These are phyloP conservation scores for Ferrisia virgata DNA, from an alignment of 2,888 invertebrate genomes.

Conservation along the genomic window DNA sequence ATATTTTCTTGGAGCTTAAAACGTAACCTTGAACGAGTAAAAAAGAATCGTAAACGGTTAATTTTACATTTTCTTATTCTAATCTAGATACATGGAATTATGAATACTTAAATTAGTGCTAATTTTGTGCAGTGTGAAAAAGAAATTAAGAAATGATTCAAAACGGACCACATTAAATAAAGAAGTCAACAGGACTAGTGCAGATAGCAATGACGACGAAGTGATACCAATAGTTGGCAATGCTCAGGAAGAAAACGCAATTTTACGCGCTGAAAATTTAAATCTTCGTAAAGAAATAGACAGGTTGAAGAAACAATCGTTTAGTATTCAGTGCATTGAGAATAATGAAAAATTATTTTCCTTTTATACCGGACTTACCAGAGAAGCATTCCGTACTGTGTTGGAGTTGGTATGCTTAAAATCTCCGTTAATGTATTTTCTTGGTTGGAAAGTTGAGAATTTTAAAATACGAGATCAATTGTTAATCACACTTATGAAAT, in stretches of 20 bases:
- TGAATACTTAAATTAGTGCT: neutral
- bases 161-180: neutral
- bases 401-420: neutral
- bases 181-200: neutral
- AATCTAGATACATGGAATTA: neutral
- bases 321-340: neutral
- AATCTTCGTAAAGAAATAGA: slow-evolving; percentile 13
- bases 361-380: slow-evolving; percentile 1
- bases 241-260: neutral
- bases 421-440: neutral
- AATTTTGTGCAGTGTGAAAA: neutral
- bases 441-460: slow-evolving; percentile 2
- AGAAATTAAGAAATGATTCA: neutral
- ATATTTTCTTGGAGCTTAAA: slow-evolving; percentile 7
- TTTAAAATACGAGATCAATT: slow-evolving; percentile 25
- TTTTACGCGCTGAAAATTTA: neutral
- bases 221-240: too few species aligned
- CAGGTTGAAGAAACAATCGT: slow-evolving; percentile 20
- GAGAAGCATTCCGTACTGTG: slow-evolving; percentile 8
- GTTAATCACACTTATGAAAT: slow-evolving; percentile 37
- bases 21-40: neutral
- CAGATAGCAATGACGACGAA: neutral
- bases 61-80: neutral
- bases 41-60: neutral
- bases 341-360: neutral